Base-by-base conservation (phyloP, 2,113 vertebrate species). In the Progne subis region DNA sequence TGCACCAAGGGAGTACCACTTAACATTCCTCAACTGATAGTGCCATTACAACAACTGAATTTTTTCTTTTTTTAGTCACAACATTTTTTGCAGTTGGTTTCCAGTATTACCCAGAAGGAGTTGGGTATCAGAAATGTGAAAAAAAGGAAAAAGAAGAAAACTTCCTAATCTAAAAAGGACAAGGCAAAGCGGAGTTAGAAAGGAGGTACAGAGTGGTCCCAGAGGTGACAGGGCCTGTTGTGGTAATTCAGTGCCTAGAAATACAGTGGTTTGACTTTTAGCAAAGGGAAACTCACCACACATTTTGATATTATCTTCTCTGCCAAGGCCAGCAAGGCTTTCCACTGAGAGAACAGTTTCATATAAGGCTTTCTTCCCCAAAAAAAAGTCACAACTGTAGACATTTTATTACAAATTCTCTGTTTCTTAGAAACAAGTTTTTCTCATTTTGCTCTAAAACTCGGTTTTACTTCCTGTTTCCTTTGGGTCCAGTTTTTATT, bases 381-480 rank as follows among this genome's bases (percentile, higher is more conserved):
- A 21, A 2, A 8, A 8, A 47, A 83, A 47, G 9, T 9, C 29
- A 61, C 26, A 90, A 75, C 29, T 64, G 29, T 34, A 74, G 88
- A 74, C 31, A 59, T 88, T 88, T 71, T 84, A 68, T 57, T 84
- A 67, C 41, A 84, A 96, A 78, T 79, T 78, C 19, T 59, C 52
- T 69, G 32, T 74, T 95, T 89, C 80, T 90, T 88, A 94, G 87
- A 90, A 95, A 93, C 43, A 9, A 86, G 46, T 39, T 96, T 96
- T 94, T 72, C 84, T 88, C 61, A 76, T 95, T 92, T 96, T 91
- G 16, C 49, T 96, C n/a, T 52, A 90, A 84, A 82, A 76, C 17
- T 79, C 3, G 5, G 12, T 17, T 91, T 93, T 94, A 84, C 81
- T 95, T 92, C 89, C 83, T 88, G 55, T 82, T 86, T 92, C 94